Percentiles rank a stretch among this genome's conserved stretches.
Evolutionary conservation across 2,113 vertebrate genomes (phyloP).

Genomic region (Cyanoliseus patagonus): DNA sequence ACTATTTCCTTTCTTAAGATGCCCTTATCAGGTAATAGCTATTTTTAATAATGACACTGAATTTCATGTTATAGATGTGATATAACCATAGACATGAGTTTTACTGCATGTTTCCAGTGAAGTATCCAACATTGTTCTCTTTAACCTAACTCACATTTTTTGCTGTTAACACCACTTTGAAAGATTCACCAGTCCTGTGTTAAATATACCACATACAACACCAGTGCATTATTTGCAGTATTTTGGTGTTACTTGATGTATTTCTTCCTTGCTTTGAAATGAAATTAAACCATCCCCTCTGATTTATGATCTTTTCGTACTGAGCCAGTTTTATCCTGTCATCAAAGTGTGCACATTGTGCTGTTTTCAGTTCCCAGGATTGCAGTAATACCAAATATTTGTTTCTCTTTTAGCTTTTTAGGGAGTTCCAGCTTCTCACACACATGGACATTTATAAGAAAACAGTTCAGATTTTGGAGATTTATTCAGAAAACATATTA

Average conservation of each 20-base stretch:
- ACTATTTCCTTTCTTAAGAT: constrained; percentile 75
- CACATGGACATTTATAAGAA: constrained; percentile 71
- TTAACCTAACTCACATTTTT: not conserved
- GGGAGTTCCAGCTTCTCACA: constrained; percentile 75
- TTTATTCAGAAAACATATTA: constrained; percentile 72
- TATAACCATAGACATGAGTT: not conserved
- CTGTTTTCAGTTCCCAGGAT: not conserved
- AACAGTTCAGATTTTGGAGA: constrained; percentile 73
- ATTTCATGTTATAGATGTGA: not conserved
- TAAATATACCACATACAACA: not conserved
- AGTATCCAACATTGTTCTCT: not conserved
- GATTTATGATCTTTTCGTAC: not conserved
- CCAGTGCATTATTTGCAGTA: not conserved
- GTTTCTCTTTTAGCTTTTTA: constrained; percentile 68
- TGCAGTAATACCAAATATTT: not conserved
- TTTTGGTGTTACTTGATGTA: not conserved
- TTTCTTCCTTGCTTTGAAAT: not conserved
- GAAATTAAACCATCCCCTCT: not conserved
- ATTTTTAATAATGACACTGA: not conserved
- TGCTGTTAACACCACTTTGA: not conserved
- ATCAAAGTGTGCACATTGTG: not conserved
- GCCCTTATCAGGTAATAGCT: constrained; percentile 68
- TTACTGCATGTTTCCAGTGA: not conserved
- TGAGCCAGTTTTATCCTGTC: not conserved
- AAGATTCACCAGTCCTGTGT: not conserved